Percentiles rank a stretch among this genome's conserved stretches.
phyloP scores from a whole-genome alignment of 2,888 invertebrate species.

The Tipula vernalis region DNA sequence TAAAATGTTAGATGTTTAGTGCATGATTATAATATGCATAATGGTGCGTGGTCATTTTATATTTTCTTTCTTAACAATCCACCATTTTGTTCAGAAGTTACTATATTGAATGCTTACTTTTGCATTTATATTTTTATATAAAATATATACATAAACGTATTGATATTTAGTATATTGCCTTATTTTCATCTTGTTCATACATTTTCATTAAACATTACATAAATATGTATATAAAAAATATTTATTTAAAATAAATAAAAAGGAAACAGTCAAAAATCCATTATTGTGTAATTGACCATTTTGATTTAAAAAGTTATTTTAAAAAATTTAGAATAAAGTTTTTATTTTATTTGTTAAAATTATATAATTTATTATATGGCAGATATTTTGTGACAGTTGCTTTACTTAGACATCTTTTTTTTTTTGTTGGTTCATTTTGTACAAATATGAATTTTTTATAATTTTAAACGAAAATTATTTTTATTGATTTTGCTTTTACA shows the following conservation, averaged over 20 bases:
- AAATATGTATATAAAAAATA: neutral
- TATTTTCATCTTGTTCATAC: neutral
- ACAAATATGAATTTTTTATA: neutral
- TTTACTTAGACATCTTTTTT: neutral
- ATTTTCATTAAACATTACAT: neutral
- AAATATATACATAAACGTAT: neutral
- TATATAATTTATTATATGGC: neutral
- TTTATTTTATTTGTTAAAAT: neutral
- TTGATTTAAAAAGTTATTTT: neutral
- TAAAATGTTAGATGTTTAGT: conserved; percentile 17
- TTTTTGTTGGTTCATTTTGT: neutral
- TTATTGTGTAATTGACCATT: neutral
- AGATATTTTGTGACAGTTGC: neutral
- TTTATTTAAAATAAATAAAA: neutral
- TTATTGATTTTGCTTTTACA: neutral
- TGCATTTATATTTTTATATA: neutral
- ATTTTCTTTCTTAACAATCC: neutral
- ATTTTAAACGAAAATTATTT: neutral
- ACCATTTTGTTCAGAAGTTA: neutral
- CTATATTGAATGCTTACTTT: neutral
- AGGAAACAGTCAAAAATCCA: neutral
- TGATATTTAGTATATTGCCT: neutral
- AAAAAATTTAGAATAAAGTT: neutral
- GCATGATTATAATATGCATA: neutral
- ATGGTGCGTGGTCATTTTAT: neutral